A percentile compares a stretch with the other conserved stretches of the same genome.
Evolutionary conservation across 2,888 invertebrate species (phyloP).

Genomic region (Nysson spinosus): DNA sequence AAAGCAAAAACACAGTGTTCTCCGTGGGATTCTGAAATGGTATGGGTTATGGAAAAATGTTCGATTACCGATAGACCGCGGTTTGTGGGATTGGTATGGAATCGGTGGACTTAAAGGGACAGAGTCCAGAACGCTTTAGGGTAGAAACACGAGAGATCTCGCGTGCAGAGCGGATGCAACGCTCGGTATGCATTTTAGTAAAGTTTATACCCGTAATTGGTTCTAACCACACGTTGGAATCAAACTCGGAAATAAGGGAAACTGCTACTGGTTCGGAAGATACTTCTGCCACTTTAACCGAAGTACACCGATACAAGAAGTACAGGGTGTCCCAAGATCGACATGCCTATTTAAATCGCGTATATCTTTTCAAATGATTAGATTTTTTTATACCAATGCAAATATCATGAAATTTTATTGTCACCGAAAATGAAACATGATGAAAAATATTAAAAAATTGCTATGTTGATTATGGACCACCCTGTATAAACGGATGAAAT

Average conservation of each 20-base stretch:
- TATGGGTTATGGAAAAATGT: too few relatives aligned
- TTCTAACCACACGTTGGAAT: conserved; percentile 45
- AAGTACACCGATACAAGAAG: not conserved
- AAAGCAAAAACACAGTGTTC: too few relatives aligned
- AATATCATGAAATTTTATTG: too few relatives aligned
- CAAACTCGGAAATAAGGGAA: conserved; percentile 33
- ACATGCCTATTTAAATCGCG: too few relatives aligned
- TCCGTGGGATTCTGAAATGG: too few relatives aligned
- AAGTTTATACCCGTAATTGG: conserved; percentile 49
- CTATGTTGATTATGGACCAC: too few relatives aligned
- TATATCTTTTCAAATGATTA: too few relatives aligned
- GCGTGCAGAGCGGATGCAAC: conserved; percentile 48
- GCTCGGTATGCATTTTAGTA: conserved; percentile 33
- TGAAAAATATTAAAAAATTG: too few relatives aligned
- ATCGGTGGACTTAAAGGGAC: conserved; percentile 22
- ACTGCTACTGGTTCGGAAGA: conserved; percentile 19
- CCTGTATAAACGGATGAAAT: too few relatives aligned
- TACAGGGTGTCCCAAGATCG: not conserved
- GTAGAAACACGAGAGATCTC: conserved; percentile 35
- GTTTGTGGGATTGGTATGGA: conserved; percentile 22
- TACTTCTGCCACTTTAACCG: not conserved
- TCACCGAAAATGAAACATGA: too few relatives aligned
- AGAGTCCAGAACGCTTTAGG: conserved; percentile 17
- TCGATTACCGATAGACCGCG: conserved; percentile 12
- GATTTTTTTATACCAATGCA: too few relatives aligned